phyloP scores from a whole-genome alignment of 2,888 invertebrate species.

The Hedychridium roseum region DNA sequence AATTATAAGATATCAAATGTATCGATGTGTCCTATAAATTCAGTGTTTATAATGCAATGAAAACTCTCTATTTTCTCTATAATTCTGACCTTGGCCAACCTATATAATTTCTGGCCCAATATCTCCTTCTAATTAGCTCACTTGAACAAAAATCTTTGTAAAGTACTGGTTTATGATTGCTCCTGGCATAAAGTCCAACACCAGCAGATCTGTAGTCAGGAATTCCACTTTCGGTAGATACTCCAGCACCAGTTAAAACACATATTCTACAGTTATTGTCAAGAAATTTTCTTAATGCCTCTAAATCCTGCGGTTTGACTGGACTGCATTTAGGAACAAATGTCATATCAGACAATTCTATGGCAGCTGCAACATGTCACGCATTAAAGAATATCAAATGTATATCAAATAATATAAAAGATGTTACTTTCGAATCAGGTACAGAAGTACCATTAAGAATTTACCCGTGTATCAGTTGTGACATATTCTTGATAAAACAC shows the following conservation, averaged over 20 bases:
- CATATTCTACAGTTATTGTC: constrained; percentile 68
- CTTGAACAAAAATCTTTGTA: constrained; percentile 84
- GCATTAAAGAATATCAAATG: no score
- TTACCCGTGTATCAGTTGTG: no score
- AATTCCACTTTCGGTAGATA: constrained; percentile 96
- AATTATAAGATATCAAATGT: constrained; percentile 9
- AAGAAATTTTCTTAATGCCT: constrained; percentile 71
- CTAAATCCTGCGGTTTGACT: constrained; percentile 69
- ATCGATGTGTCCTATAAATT: constrained; percentile 7
- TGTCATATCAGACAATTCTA: constrained; percentile 40
- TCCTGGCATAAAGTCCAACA: constrained; percentile 90
- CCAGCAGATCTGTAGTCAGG: constrained; percentile 94
- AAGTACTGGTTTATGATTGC: constrained; percentile 83
- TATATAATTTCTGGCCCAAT: constrained; percentile 96
- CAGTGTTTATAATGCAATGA: neutral
- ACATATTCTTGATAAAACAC: no score
- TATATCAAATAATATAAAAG: no score
- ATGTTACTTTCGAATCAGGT: no score
- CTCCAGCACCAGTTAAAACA: constrained; percentile 90
- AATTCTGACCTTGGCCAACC: constrained; percentile 77
- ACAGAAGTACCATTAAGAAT: no score
- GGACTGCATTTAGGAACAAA: constrained; percentile 82
- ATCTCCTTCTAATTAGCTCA: constrained; percentile 75
- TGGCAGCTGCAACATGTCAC: no score
- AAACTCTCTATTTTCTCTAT: neutral